Evolutionary conservation across 2,888 invertebrate genomes (phyloP).

Genomic region (Periphyllus acericola): DNA sequence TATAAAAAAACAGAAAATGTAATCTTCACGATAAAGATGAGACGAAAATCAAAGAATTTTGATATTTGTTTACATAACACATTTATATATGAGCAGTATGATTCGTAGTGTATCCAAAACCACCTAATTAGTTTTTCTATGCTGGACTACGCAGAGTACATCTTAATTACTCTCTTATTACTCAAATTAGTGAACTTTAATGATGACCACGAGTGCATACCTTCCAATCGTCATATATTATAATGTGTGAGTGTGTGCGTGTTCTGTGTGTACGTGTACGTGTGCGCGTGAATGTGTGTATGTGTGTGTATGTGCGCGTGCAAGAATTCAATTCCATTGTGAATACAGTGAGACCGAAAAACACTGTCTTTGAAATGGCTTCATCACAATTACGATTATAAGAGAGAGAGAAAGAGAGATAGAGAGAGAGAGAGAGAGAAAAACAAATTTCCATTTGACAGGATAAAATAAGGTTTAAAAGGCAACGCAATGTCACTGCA

Average conservation of each 20-base stretch:
- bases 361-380: constrained; percentile 51
- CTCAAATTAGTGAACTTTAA: constrained; percentile 32
- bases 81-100: no score
- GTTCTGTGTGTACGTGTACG: no score
- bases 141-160: neutral
- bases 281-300: neutral
- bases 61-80: neutral
- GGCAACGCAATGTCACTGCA: constrained; percentile 12
- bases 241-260: neutral
- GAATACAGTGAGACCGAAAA: constrained; percentile 21
- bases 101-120: neutral
- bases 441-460: constrained; percentile 35
- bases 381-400: constrained; percentile 51
- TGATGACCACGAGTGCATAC: neutral
- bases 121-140: neutral
- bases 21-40: neutral
- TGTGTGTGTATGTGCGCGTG: neutral
- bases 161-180: constrained; percentile 41
- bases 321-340: constrained; percentile 47
- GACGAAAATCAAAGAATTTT: neutral
- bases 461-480: constrained; percentile 35
- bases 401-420: neutral
- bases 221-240: constrained; percentile 27
- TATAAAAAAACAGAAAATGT: neutral
- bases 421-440: constrained; percentile 1